Evolutionary conservation across 2,888 invertebrate species (phyloP).

Genomic region (Cephus runcator): DNA sequence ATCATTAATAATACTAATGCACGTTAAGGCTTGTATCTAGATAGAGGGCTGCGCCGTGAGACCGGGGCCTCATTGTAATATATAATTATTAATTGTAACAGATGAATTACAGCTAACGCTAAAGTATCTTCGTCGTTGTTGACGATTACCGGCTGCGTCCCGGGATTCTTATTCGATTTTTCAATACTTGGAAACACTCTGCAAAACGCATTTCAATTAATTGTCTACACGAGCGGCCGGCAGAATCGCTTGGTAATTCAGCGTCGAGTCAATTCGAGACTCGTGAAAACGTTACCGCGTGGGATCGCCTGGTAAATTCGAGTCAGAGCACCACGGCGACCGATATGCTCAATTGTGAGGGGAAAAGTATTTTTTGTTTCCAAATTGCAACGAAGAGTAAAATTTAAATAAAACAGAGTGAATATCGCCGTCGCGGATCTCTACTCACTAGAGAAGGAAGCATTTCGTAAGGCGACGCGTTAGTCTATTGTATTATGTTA

Average conservation of each 20-base stretch:
- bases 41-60: constrained; percentile 26
- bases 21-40: constrained; percentile 45
- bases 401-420: not conserved
- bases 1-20: constrained; percentile 37
- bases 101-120: not conserved
- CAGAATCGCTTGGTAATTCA: not conserved
- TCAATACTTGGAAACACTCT: not conserved
- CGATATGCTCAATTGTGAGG: not conserved
- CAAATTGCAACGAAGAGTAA: not conserved
- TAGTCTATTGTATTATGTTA: not conserved
- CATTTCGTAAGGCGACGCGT: not conserved
- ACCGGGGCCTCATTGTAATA: constrained; percentile 39
- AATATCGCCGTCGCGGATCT: not conserved
- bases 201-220: not conserved
- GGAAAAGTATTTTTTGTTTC: not conserved
- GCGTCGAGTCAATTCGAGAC: not conserved
- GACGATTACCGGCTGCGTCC: not conserved
- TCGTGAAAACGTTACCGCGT: not conserved
- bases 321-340: not conserved
- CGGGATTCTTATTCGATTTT: not conserved
- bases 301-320: not conserved
- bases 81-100: constrained; percentile 21
- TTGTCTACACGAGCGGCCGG: not conserved
- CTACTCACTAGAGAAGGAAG: not conserved
- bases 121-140: not conserved